Conservation (phyloP, 2,797 vertebrate genomes). For the Cryptoprocta ferox region DNA sequence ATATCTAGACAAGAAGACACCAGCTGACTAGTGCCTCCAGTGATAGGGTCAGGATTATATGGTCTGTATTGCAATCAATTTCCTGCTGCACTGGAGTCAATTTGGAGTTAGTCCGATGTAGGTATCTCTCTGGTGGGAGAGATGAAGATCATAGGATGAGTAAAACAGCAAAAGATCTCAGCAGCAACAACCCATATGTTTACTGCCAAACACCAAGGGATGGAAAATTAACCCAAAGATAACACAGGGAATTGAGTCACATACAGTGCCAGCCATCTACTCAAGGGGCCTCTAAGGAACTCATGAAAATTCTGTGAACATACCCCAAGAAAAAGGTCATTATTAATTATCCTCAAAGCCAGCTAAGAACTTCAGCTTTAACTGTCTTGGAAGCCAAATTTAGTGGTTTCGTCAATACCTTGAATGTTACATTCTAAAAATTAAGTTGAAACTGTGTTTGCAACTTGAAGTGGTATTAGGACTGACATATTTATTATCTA, state of each 20-base stretch:
- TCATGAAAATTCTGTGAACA: background rate
- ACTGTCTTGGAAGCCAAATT: background rate
- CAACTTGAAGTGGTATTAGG: background rate
- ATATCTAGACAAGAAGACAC: background rate
- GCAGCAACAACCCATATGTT: background rate
- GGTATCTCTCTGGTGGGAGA: background rate
- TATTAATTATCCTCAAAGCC: background rate
- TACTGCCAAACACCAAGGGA: background rate
- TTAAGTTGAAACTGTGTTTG: background rate
- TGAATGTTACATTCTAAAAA: slow-evolving; percentile 13
- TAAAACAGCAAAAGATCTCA: background rate
- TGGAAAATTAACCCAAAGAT: background rate
- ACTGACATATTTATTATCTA: background rate
- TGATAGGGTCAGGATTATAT: background rate
- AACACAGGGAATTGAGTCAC: background rate
- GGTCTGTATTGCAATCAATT: background rate
- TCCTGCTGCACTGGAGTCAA: background rate
- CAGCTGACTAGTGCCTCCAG: background rate
- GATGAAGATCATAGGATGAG: background rate
- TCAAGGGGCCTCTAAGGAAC: fast-evolving
- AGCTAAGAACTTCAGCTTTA: background rate
- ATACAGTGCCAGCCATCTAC: background rate
- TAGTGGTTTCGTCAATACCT: background rate
- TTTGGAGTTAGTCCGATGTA: background rate
- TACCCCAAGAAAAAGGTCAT: background rate